A percentile compares a stretch with the other conserved stretches of the same genome.
Conservation (phyloP, 2,888 invertebrate species). For the Gerris lacustris region DNA sequence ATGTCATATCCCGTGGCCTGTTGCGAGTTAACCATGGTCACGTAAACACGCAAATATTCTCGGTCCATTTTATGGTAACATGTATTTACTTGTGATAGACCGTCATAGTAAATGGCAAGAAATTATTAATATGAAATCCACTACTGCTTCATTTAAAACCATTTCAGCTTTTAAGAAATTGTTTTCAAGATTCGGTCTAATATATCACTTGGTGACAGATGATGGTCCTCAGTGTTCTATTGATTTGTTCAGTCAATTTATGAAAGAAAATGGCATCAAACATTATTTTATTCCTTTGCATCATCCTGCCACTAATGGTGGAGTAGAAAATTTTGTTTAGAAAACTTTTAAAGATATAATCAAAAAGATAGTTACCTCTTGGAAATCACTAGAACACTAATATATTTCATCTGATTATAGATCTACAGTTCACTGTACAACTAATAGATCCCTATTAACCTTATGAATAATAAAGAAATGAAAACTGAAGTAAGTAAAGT, state of each 20-base stretch:
- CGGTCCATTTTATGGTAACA: neutral
- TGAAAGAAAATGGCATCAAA: neutral
- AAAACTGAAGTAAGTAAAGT: too few relatives aligned
- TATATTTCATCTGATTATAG: neutral
- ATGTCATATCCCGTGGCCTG: neutral
- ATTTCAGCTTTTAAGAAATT: neutral
- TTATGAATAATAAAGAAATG: too few relatives aligned
- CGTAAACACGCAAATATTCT: neutral
- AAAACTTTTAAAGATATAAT: neutral
- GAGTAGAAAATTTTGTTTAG: neutral
- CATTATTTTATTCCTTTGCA: neutral
- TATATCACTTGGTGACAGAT: neutral
- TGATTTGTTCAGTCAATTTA: neutral
- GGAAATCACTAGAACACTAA: neutral
- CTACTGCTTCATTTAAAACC: neutral
- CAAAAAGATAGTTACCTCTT: neutral
- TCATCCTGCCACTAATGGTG: neutral
- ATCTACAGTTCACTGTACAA: too few relatives aligned
- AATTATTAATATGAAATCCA: constrained; percentile 1
- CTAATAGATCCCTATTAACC: too few relatives aligned
- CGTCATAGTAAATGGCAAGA: neutral
- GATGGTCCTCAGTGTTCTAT: neutral
- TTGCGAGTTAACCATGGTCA: neutral
- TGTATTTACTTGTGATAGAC: neutral
- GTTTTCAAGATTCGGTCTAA: neutral